phyloP scores from a whole-genome alignment of 2,113 vertebrate species.

The Larimichthys polyactis region DNA sequence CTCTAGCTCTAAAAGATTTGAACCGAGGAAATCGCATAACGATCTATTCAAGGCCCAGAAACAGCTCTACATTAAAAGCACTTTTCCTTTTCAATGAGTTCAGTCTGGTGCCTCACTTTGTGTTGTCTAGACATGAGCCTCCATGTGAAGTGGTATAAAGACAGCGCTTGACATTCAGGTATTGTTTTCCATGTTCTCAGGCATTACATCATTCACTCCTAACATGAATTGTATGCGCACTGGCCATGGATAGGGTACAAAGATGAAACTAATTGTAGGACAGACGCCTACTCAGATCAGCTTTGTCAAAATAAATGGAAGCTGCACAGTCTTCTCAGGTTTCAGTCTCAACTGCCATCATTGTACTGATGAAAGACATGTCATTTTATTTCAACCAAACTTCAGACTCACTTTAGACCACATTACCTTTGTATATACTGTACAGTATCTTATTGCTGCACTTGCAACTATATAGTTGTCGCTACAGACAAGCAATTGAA shows the following conservation, averaged over 20 bases:
- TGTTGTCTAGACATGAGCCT: conserved; percentile 50
- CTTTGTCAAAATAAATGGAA: conserved; percentile 57
- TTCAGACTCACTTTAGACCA: background rate
- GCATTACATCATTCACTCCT: conserved; percentile 66
- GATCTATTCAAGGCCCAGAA: conserved; percentile 17
- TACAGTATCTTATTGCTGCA: background rate
- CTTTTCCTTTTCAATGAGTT: conserved; percentile 51
- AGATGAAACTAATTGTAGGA: conserved; percentile 38
- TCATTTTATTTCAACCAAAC: conserved; percentile 14
- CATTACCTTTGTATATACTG: background rate
- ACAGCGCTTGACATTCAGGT: conserved; percentile 53
- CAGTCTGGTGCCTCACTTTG: conserved; percentile 38
- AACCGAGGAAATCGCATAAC: conserved; percentile 26
- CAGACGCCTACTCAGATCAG: conserved; percentile 5
- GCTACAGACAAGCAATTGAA: conserved; percentile 40
- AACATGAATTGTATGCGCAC: conserved; percentile 40
- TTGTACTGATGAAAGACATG: conserved; percentile 12
- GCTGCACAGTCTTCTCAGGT: conserved; percentile 25
- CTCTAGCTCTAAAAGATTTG: conserved; percentile 4
- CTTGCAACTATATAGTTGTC: conserved; percentile 14
- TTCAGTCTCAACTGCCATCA: conserved; percentile 26
- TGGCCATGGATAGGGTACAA: conserved; percentile 24
- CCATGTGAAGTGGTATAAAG: conserved; percentile 20
- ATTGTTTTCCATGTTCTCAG: conserved; percentile 68
- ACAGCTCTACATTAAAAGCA: conserved; percentile 21